Base-by-base conservation (phyloP, 2,113 vertebrate species). In the Muscicapa adusta region DNA sequence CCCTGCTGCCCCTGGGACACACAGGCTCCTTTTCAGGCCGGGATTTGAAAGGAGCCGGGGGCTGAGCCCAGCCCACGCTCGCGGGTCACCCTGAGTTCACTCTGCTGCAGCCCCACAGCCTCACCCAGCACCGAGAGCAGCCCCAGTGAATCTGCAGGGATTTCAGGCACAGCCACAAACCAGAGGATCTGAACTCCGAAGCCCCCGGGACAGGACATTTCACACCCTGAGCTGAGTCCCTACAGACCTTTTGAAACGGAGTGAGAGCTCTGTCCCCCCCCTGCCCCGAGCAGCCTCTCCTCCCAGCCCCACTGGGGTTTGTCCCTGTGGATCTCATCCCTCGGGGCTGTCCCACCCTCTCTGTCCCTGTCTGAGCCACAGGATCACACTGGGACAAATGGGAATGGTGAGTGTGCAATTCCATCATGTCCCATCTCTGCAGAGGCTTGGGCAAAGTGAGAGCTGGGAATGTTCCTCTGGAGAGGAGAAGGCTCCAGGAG, bases 221-320 rank as follows among this genome's bases (percentile, higher is more conserved):
- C 60, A 42, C 36, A 20, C 47, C 48, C 60, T 53, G 60, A 53
- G 47, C 36, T 28, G 47, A 53, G 47, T 2, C 47, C 74, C 58
- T 8, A 10, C 36, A 62, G 14, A 61, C 20, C 34, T 18, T 9
- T 2, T 25, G 6, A 19, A 43, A 48, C 4, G 31, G 43, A 18
- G 26, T 8, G 43, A 6, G 8, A 33, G 57, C 34, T 61, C 57
- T 38, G 33, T 28, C 2, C 20, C n/a, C 45, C n/a, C n/a, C n/a
- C n/a, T n/a, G n/a, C n/a, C n/a, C 12, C 28, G 29, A 2, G 28
- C 56, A 60, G 56, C 43, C 43, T 11, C 43, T 14, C 15, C 29
- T 3, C 6, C 17, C 74, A 47, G 11, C 1, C 2, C 10, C 24
- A 4, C 1, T 2, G 0, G 38, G 25, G 24, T 70, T 58, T 12